A percentile compares a stretch with the other conserved stretches of the same genome.
Evolutionary conservation across 2,113 vertebrate genomes (phyloP).

Genomic region (Ploceus nigricollis): DNA sequence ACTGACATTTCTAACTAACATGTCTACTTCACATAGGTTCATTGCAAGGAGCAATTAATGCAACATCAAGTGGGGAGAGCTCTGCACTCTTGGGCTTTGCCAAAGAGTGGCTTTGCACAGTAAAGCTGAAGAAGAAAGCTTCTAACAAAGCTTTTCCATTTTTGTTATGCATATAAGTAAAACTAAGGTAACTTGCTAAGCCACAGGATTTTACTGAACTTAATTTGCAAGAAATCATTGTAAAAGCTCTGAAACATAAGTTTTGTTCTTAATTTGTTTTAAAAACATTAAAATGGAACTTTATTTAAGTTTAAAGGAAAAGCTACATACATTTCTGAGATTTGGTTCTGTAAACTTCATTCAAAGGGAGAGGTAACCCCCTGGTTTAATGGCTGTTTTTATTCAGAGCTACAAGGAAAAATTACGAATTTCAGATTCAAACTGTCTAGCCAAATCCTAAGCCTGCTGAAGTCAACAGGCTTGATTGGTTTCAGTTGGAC

Average conservation of each 20-base stretch:
- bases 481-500: constrained; percentile 45
- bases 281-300: neutral
- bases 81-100: neutral
- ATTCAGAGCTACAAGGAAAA: neutral
- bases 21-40: neutral
- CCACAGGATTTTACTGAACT: neutral
- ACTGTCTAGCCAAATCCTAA: neutral
- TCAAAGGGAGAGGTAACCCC: neutral
- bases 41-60: neutral
- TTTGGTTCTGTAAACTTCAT: neutral
- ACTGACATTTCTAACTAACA: neutral
- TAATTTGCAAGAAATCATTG: neutral
- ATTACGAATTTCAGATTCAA: neutral
- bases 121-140: neutral
- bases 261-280: neutral
- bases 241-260: neutral
- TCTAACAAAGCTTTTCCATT: neutral
- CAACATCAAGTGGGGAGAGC: neutral
- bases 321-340: neutral
- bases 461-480: neutral
- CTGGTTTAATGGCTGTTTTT: neutral
- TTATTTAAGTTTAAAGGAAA: neutral
- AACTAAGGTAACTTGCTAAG: neutral
- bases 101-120: neutral
- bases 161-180: neutral